Evolutionary conservation across 2,113 vertebrate genomes (phyloP).

Genomic region (Strix aluco): DNA sequence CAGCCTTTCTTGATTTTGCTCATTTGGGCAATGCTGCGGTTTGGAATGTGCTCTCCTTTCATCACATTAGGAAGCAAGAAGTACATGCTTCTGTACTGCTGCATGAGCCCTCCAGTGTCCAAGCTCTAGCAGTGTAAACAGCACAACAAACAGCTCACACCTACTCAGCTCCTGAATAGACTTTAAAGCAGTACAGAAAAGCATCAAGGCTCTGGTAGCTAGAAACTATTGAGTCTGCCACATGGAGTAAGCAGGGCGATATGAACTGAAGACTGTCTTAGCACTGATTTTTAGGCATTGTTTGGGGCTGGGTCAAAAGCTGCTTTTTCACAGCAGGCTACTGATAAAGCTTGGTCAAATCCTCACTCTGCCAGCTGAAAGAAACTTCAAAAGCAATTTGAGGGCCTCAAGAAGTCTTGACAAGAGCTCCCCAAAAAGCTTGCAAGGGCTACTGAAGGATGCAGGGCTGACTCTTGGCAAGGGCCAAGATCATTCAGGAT

Average conservation of each 20-base stretch:
- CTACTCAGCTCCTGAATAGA: background rate
- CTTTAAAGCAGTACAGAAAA: background rate
- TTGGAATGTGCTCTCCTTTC: background rate
- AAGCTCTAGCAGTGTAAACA: background rate
- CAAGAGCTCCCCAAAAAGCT: background rate
- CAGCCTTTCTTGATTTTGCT: background rate
- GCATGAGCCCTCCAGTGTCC: background rate
- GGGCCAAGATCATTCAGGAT: background rate
- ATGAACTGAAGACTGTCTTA: background rate
- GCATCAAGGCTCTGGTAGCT: fast-evolving
- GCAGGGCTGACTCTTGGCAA: background rate
- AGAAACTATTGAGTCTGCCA: background rate
- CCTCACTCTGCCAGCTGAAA: background rate
- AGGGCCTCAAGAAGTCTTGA: background rate
- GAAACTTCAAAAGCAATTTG: background rate
- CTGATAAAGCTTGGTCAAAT: background rate
- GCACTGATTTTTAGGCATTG: background rate
- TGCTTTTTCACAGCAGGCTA: background rate
- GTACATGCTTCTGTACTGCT: background rate
- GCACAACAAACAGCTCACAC: background rate
- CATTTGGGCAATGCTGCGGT: background rate
- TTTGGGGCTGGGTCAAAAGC: background rate
- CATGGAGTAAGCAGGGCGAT: background rate
- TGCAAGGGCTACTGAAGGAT: background rate
- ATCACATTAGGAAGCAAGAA: background rate